Evolutionary conservation across 2,113 vertebrate genomes (phyloP).

Genomic region (Axis porcinus): DNA sequence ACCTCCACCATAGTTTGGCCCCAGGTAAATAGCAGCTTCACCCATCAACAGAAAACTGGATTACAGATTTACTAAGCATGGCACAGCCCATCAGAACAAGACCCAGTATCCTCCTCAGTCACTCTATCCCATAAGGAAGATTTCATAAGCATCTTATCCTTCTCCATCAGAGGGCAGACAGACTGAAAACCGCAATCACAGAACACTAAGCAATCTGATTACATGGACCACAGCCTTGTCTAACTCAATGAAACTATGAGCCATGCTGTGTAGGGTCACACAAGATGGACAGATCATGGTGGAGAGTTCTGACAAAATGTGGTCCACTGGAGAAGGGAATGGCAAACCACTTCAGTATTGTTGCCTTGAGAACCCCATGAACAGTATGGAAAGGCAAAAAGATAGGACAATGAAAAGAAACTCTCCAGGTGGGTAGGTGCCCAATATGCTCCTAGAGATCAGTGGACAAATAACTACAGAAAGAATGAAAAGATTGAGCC

Average conservation of each 20-base stretch:
- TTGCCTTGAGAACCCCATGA: neutral
- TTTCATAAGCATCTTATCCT: neutral
- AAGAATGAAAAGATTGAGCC: neutral
- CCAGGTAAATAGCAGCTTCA: neutral
- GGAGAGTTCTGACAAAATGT: neutral
- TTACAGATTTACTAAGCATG: neutral
- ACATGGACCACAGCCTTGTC: neutral
- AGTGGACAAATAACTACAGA: neutral
- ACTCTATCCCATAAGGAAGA: neutral
- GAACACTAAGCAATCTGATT: neutral
- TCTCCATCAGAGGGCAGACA: neutral
- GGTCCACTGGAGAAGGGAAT: neutral
- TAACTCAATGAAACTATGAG: neutral
- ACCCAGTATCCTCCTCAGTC: neutral
- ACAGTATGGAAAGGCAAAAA: neutral
- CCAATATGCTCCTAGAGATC: neutral
- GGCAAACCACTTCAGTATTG: neutral
- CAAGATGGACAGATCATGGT: neutral
- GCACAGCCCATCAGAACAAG: accelerated
- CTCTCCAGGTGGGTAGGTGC: neutral
- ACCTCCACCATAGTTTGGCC: neutral
- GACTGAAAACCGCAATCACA: neutral
- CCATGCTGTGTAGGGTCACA: neutral
- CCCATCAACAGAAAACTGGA: neutral
- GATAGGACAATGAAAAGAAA: neutral